These are phyloP conservation scores for Noctuana brunneofusca DNA, from an alignment of 2,888 invertebrate species.

Conservation along the genomic window DNA sequence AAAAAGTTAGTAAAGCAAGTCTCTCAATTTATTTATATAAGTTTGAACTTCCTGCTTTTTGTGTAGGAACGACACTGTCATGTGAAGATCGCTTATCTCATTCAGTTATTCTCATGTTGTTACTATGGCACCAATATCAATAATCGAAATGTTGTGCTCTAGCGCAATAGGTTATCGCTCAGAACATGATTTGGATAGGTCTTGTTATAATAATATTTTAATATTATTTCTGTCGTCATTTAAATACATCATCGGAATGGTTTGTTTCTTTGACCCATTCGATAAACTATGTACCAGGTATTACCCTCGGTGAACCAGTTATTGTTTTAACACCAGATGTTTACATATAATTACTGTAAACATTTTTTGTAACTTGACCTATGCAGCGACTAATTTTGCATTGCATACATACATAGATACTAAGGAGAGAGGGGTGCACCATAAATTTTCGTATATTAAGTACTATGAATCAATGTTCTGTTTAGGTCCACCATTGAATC, in stretches of 20 bases:
- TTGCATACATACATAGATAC: not conserved
- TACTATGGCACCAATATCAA: conserved; percentile 1
- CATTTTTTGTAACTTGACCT: conserved; percentile 1
- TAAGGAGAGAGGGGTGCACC: no score
- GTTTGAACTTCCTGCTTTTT: not conserved
- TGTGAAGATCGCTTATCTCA: conserved; percentile 1
- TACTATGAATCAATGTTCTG: no score
- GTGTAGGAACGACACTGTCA: not conserved
- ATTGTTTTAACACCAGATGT: conserved; percentile 3
- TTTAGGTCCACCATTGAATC: no score
- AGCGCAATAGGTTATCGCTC: conserved; percentile 4
- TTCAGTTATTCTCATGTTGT: not conserved
- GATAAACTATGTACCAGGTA: conserved; percentile 4
- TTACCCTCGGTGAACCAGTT: not conserved
- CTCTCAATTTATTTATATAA: no score
- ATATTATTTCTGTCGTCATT: conserved; percentile 11
- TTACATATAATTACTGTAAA: not conserved
- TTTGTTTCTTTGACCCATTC: conserved; percentile 8
- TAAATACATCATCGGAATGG: not conserved
- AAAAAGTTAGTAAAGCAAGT: no score
- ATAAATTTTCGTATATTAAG: no score
- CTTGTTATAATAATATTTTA: not conserved
- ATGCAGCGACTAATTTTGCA: not conserved
- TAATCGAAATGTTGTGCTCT: not conserved
- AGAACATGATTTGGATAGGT: not conserved